A percentile compares a stretch with the other conserved stretches of the same genome.
phyloP scores from a whole-genome alignment of 2,113 vertebrate genomes.

The Colinus virginianus region DNA sequence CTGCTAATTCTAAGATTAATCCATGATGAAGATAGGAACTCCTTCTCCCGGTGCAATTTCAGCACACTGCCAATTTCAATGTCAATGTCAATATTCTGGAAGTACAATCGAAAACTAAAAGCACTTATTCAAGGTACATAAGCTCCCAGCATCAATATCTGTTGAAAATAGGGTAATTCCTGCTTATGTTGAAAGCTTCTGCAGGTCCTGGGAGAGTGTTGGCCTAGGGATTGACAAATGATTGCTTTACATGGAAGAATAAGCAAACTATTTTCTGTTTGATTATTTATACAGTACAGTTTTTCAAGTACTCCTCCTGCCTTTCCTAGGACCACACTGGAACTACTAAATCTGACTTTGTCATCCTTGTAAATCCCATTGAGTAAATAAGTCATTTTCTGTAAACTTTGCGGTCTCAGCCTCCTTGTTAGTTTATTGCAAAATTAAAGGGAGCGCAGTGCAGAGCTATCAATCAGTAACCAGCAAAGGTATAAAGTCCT shows the following conservation, averaged over 20 bases:
- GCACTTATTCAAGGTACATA: not conserved
- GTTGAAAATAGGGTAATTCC: not conserved
- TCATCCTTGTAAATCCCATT: constrained; percentile 69
- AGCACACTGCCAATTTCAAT: not conserved
- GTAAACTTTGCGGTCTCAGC: constrained; percentile 77
- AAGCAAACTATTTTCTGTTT: constrained; percentile 66
- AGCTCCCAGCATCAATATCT: not conserved
- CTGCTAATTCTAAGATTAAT: not conserved
- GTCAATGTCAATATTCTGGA: not conserved
- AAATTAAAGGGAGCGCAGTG: constrained; percentile 79
- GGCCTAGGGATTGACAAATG: constrained; percentile 17
- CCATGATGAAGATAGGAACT: not conserved
- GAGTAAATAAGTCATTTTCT: constrained; percentile 79
- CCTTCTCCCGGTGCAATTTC: not conserved
- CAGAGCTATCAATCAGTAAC: constrained; percentile 81
- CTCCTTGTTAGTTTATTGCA: constrained; percentile 83
- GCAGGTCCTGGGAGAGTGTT: constrained; percentile 10
- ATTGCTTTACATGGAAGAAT: constrained; percentile 24
- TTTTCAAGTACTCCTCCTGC: constrained; percentile 66
- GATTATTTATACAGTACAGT: constrained; percentile 58
- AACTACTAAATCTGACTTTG: constrained; percentile 75
- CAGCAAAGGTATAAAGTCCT: constrained; percentile 76
- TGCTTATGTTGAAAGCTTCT: not conserved
- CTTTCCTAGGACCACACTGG: constrained; percentile 73
- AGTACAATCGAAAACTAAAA: not conserved